A percentile compares a stretch with the other conserved stretches of the same genome.
These are phyloP conservation scores for Clanis bilineata DNA, from an alignment of 2,888 invertebrate species.

Conservation along the genomic window DNA sequence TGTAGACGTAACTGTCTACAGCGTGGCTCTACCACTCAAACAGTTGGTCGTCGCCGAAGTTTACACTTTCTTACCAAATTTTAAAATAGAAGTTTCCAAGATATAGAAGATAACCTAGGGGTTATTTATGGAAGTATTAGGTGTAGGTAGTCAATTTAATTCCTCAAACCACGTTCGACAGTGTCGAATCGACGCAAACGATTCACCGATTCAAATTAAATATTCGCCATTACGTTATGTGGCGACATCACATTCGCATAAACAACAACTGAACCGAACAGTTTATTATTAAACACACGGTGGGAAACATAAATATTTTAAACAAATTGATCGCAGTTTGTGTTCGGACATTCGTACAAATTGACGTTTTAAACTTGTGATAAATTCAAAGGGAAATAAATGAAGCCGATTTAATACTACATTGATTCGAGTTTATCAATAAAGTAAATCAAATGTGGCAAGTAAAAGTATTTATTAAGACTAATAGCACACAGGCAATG, in stretches of 20 bases:
- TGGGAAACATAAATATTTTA: slow-evolving; percentile 7
- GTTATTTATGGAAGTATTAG: too few relatives aligned
- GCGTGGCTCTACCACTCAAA: too few relatives aligned
- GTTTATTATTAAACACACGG: slow-evolving; percentile 9
- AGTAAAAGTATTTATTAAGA: neutral
- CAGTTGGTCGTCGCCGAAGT: too few relatives aligned
- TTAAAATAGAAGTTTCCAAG: too few relatives aligned
- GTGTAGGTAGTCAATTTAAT: neutral
- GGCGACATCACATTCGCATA: neutral
- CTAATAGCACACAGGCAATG: neutral
- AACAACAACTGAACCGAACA: neutral
- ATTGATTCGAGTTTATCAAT: too few relatives aligned
- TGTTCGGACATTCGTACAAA: neutral
- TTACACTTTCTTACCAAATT: too few relatives aligned
- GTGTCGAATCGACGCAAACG: neutral
- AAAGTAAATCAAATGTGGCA: neutral
- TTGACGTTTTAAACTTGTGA: neutral
- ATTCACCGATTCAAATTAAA: slow-evolving; percentile 1
- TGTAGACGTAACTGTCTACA: too few relatives aligned
- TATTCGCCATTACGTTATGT: neutral
- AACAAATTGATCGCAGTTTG: slow-evolving; percentile 3
- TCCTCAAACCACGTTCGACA: neutral
- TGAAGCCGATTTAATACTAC: too few relatives aligned
- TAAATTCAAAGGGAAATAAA: neutral
- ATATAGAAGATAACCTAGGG: too few relatives aligned